These are phyloP conservation scores for Poeciliopsis infans DNA, from an alignment of 2,797 vertebrate species.

Conservation along the genomic window DNA sequence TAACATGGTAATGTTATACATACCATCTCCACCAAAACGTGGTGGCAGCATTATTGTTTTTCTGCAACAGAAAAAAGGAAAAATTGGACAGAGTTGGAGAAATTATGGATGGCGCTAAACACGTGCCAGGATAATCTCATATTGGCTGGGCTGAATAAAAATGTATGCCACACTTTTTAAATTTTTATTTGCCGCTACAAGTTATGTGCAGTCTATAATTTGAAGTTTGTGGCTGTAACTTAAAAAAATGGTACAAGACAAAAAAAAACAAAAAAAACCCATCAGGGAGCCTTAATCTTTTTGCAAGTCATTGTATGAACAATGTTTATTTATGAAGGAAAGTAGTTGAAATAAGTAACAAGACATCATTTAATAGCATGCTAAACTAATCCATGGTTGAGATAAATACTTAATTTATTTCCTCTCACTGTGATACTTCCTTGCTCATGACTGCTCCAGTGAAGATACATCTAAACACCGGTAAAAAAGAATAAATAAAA, in stretches of 20 bases:
- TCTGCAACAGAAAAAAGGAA: neutral
- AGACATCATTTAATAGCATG: slow-evolving; percentile 77
- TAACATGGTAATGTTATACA: neutral
- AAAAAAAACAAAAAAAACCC: no score
- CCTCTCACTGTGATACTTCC: slow-evolving; percentile 72
- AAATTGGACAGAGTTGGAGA: neutral
- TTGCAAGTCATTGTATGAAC: slow-evolving; percentile 47
- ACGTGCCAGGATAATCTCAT: neutral
- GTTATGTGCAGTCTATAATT: no score
- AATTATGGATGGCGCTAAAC: neutral
- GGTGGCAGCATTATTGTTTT: neutral
- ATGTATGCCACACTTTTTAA: neutral
- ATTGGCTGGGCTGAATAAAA: neutral
- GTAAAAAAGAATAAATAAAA: slow-evolving; percentile 64
- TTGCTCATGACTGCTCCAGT: slow-evolving; percentile 64
- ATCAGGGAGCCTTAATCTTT: no score
- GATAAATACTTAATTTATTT: slow-evolving; percentile 82
- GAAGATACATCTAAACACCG: slow-evolving; percentile 80
- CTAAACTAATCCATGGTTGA: slow-evolving; percentile 78
- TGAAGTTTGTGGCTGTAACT: neutral
- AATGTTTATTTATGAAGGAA: slow-evolving; percentile 75
- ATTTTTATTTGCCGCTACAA: neutral
- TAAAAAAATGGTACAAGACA: neutral
- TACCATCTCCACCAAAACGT: neutral
- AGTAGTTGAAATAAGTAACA: slow-evolving; percentile 67